Evolutionary conservation across 2,797 vertebrate species (phyloP).

Genomic region (Nasua narica): DNA sequence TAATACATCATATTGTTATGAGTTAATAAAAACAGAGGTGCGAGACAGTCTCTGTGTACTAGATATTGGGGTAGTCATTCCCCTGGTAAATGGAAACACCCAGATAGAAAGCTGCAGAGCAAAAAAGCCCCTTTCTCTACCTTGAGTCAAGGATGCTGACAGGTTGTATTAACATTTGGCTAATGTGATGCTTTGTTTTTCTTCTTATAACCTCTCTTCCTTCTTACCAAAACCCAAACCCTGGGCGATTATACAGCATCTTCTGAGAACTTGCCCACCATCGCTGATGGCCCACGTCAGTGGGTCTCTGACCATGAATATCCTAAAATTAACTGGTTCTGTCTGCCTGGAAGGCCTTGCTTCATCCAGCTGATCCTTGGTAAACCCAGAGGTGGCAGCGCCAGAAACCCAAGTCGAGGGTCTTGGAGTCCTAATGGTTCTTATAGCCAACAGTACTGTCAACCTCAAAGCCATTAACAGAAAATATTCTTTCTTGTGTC

Average conservation of each 20-base stretch:
- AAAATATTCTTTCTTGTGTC: background rate
- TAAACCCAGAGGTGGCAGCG: background rate
- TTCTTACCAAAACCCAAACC: background rate
- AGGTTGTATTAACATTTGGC: background rate
- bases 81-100: background rate
- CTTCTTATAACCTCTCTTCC: background rate
- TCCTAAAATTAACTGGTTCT: background rate
- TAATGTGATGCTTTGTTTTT: background rate
- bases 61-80: background rate
- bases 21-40: background rate
- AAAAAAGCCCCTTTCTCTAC: background rate
- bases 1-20: background rate
- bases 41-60: background rate
- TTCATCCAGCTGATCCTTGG: background rate
- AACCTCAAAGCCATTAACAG: background rate
- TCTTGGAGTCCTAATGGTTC: background rate
- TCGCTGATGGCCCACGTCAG: too few species aligned
- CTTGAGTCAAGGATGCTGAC: background rate
- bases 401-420: accelerated
- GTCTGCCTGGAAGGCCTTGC: background rate
- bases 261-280: background rate
- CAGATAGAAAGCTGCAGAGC: background rate
- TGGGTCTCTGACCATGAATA: background rate
- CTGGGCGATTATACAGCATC: background rate
- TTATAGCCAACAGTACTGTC: background rate